phyloP scores from a whole-genome alignment of 1,140 invertebrate species.

The Drosophila lini region DNA sequence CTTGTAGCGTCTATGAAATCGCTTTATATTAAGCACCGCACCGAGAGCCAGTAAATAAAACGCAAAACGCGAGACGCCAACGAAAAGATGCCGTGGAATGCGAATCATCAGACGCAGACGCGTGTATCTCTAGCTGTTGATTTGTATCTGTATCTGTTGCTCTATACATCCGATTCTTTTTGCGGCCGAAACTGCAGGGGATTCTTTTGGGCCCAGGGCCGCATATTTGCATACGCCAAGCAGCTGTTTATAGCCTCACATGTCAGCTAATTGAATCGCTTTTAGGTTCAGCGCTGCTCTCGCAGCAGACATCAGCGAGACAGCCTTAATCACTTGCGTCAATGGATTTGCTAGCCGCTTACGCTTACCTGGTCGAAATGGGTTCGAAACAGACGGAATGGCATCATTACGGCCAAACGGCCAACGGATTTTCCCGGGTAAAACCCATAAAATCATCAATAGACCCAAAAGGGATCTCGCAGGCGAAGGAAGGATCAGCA shows the following conservation, averaged over 20 bases:
- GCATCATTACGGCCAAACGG: conserved; percentile 62
- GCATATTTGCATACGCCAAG: conserved; percentile 55
- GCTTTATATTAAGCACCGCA: conserved; percentile 70
- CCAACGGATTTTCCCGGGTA: conserved; percentile 64
- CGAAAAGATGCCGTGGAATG: conserved; percentile 75
- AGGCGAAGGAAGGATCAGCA: conserved; percentile 17
- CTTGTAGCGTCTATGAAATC: conserved; percentile 69
- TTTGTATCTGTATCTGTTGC: conserved; percentile 20
- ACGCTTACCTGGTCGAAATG: conserved; percentile 41
- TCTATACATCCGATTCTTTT: conserved; percentile 10
- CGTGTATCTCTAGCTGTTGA: conserved; percentile 16
- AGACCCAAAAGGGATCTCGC: conserved; percentile 30
- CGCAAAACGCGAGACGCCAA: conserved; percentile 69
- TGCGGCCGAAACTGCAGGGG: conserved; percentile 16
- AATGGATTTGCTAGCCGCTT: conserved; percentile 63
- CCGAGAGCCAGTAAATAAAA: conserved; percentile 48
- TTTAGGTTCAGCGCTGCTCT: conserved; percentile 9
- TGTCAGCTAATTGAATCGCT: conserved; percentile 47
- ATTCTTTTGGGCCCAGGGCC: conserved; percentile 26
- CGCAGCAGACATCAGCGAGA: conserved; percentile 67
- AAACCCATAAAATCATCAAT: conserved; percentile 81
- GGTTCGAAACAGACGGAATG: conserved; percentile 51
- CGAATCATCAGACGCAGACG: conserved; percentile 33
- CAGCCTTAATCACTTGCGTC: conserved; percentile 76
- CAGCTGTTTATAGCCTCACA: conserved; percentile 57